These are phyloP conservation scores for Sarcophaga subvicina DNA, from an alignment of 2,888 invertebrate species.

Conservation along the genomic window DNA sequence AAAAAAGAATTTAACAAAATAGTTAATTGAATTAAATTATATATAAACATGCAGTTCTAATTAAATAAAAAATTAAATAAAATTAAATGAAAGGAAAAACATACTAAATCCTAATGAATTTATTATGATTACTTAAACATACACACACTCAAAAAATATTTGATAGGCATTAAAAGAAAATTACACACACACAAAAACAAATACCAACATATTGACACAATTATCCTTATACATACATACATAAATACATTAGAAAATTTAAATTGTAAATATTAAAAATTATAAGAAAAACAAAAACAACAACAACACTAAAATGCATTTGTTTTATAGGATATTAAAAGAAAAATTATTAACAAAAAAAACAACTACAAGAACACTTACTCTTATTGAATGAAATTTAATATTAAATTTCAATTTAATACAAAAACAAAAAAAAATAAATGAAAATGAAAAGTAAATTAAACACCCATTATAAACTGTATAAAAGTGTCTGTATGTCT, in stretches of 20 bases:
- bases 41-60: slow-evolving; percentile 60
- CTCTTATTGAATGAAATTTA: slow-evolving; percentile 9
- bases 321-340: slow-evolving; percentile 40
- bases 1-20: slow-evolving; percentile 58
- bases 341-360: slow-evolving; percentile 7
- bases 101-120: slow-evolving; percentile 55
- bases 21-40: slow-evolving; percentile 66
- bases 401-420: neutral
- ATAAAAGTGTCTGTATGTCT: slow-evolving; percentile 54
- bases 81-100: slow-evolving; percentile 27
- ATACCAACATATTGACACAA: slow-evolving; percentile 36
- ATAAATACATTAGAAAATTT: slow-evolving; percentile 15
- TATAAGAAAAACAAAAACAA: slow-evolving; percentile 1
- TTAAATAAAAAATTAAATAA: slow-evolving; percentile 25
- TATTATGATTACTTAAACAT: slow-evolving; percentile 32
- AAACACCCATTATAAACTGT: neutral
- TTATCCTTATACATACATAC: slow-evolving; percentile 2
- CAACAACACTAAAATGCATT: slow-evolving; percentile 38
- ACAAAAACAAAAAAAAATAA: slow-evolving; percentile 33
- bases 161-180: too few relatives aligned
- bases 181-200: slow-evolving; percentile 30
- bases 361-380: neutral
- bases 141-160: slow-evolving; percentile 26
- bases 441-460: slow-evolving; percentile 17
- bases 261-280: slow-evolving; percentile 40